phyloP scores from a whole-genome alignment of 2,797 vertebrate genomes.

The Pangasius macronema region DNA sequence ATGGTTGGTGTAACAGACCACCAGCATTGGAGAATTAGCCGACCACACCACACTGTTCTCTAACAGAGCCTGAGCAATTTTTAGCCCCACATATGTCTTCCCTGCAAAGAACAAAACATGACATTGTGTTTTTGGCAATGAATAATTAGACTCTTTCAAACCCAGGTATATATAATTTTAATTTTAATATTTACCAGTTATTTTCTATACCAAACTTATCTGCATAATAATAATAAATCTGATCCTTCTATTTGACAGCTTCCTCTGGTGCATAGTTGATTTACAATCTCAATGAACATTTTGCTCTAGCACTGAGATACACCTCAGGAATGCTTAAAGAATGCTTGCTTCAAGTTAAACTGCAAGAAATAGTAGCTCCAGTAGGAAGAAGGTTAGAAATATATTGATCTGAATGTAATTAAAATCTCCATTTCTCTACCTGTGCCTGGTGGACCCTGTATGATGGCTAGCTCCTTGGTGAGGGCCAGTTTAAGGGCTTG shows the following conservation, averaged over 20 bases:
- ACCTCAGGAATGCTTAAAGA: no score
- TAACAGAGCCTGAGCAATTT: slow-evolving; percentile 87
- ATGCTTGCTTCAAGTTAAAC: background rate
- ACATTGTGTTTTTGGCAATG: background rate
- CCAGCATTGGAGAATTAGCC: slow-evolving; percentile 76
- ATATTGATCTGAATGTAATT: background rate
- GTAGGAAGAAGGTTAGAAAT: background rate
- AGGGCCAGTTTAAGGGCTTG: slow-evolving; percentile 84
- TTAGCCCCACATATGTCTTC: slow-evolving; percentile 91
- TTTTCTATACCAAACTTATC: background rate
- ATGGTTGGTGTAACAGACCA: slow-evolving; percentile 96
- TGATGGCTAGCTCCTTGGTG: slow-evolving; percentile 90
- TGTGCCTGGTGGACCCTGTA: slow-evolving; percentile 95
- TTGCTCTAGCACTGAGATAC: background rate
- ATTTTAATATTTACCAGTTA: background rate
- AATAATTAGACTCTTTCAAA: background rate
- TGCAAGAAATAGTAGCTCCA: background rate
- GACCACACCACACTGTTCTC: slow-evolving; percentile 75
- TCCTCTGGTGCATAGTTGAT: background rate
- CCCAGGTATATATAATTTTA: background rate
- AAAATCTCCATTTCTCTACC: slow-evolving; percentile 62
- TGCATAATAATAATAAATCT: background rate
- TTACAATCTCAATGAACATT: background rate
- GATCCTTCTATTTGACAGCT: background rate
- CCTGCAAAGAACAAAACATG: slow-evolving; percentile 69